phyloP scores from a whole-genome alignment of 2,888 invertebrate species.

The Euclidia mi region DNA sequence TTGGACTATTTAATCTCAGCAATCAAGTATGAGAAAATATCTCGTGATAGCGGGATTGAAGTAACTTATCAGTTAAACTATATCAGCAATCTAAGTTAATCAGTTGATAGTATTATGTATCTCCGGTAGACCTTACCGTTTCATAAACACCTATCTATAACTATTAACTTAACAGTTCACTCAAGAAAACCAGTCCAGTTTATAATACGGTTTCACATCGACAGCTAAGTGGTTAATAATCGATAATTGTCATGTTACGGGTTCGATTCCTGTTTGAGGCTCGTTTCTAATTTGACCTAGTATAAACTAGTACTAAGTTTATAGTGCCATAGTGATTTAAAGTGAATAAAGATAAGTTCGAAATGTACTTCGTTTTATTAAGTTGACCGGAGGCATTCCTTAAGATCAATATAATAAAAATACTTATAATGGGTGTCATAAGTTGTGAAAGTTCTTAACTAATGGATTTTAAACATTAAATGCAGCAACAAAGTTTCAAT shows the following conservation, averaged over 20 bases:
- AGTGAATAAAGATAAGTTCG: constrained; percentile 14
- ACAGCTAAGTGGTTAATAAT: constrained; percentile 69
- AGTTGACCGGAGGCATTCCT: background rate
- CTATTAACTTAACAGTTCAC: constrained; percentile 44
- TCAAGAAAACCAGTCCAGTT: constrained; percentile 53
- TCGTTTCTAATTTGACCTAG: constrained; percentile 81
- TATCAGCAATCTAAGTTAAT: no score
- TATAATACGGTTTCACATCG: constrained; percentile 73
- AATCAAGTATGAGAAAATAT: no score
- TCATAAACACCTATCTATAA: background rate
- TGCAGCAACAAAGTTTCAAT: no score
- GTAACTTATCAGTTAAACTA: no score
- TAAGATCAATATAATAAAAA: background rate
- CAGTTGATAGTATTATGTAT: no score
- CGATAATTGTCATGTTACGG: constrained; percentile 79
- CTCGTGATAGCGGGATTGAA: no score
- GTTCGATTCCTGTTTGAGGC: constrained; percentile 70
- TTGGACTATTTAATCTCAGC: no score
- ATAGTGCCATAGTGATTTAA: constrained; percentile 9
- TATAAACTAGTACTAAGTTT: constrained; percentile 61
- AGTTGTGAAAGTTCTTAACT: constrained; percentile 2
- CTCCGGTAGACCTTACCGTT: no score
- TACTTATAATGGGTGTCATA: constrained; percentile 8
- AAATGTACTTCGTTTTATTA: constrained; percentile 11
- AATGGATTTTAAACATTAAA: background rate